Conservation (phyloP, 2,888 invertebrate species). For the Nysson spinosus region DNA sequence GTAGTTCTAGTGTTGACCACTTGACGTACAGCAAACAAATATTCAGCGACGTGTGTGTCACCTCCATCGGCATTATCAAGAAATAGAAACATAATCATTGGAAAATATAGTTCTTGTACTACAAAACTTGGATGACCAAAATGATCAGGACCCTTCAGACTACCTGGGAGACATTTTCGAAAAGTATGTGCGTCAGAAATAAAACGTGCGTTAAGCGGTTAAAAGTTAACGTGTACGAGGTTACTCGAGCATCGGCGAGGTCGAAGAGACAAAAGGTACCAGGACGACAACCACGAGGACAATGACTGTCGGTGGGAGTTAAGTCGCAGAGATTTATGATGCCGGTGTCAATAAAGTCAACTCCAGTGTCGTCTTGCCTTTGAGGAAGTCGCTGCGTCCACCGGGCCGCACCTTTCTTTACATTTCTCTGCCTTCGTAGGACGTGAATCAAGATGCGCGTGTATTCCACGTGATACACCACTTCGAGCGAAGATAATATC, state of each 20-base stretch:
- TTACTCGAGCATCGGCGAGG: slow-evolving; percentile 4
- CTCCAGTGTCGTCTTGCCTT: slow-evolving; percentile 44
- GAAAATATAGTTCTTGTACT: too few species aligned
- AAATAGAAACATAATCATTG: too few species aligned
- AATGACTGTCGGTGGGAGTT: slow-evolving; percentile 63
- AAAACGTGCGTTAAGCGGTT: too few species aligned
- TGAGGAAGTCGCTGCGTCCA: slow-evolving; percentile 33
- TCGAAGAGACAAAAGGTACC: slow-evolving; percentile 7
- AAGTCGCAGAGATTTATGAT: slow-evolving; percentile 64
- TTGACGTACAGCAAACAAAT: too few species aligned
- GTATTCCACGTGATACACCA: slow-evolving; percentile 39
- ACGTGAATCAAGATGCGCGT: slow-evolving; percentile 38
- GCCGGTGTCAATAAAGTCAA: slow-evolving; percentile 67
- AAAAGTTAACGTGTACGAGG: too few species aligned
- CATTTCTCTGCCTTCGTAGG: slow-evolving; percentile 41
- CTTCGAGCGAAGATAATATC: slow-evolving; percentile 39
- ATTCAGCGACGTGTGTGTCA: too few species aligned
- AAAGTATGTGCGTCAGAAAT: too few species aligned
- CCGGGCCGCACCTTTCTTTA: slow-evolving; percentile 40
- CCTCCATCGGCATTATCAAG: too few species aligned
- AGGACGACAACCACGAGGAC: slow-evolving; percentile 46
- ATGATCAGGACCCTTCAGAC: too few species aligned
- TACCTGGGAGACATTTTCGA: too few species aligned
- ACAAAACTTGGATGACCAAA: too few species aligned
- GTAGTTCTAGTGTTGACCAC: too few species aligned